Conservation (phyloP, 1,140 invertebrate genomes). For the Hyles vespertilio region DNA sequence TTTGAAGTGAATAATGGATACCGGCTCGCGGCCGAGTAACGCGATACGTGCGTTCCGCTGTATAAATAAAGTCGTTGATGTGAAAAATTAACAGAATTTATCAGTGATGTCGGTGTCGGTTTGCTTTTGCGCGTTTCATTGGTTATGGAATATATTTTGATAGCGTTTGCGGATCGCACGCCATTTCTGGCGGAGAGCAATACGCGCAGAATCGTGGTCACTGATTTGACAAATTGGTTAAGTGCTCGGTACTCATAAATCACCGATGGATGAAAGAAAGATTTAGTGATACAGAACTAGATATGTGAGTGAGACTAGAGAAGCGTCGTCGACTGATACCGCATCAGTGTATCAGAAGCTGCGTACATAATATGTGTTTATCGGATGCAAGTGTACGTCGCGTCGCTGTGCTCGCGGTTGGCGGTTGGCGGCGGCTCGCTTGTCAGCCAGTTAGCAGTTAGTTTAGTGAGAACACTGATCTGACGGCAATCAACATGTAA, state of each 20-base stretch:
- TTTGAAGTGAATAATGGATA: slow-evolving; percentile 56
- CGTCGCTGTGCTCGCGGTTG: neutral
- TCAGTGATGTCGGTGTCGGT: slow-evolving; percentile 41
- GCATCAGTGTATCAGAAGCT: neutral
- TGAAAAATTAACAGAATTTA: slow-evolving; percentile 65
- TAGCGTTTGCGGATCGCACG: neutral
- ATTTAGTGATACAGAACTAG: neutral
- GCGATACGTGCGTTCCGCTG: slow-evolving; percentile 51
- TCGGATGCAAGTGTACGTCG: too few species aligned
- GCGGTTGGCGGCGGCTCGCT: slow-evolving; percentile 24
- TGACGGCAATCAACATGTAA: slow-evolving; percentile 66
- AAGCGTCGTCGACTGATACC: neutral
- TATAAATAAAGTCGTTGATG: slow-evolving; percentile 64
- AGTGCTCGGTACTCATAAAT: too few species aligned
- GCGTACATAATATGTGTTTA: too few species aligned
- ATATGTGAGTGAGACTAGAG: neutral
- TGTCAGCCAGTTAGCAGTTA: slow-evolving; percentile 47
- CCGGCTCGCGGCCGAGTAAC: slow-evolving; percentile 45
- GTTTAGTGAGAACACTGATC: slow-evolving; percentile 56
- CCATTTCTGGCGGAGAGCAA: neutral
- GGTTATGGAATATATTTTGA: slow-evolving; percentile 7
- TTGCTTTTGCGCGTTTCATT: slow-evolving; percentile 28
- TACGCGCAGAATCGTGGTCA: too few species aligned
- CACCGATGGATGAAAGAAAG: too few species aligned
- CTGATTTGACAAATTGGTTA: too few species aligned